Evolutionary conservation across 1,140 invertebrate genomes (phyloP).

Genomic region (Onthophagus taurus): DNA sequence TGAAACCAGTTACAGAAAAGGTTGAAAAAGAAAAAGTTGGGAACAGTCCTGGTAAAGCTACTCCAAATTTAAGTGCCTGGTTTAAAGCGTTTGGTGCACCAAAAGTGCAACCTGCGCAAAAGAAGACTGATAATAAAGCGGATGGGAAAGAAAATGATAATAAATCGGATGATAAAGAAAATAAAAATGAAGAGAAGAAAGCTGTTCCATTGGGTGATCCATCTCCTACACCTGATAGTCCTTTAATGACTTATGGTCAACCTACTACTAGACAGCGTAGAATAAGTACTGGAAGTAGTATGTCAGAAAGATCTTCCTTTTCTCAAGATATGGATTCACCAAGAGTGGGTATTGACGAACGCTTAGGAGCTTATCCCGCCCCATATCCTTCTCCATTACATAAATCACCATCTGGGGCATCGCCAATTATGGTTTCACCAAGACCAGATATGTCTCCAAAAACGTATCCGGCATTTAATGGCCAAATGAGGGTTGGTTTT

Average conservation of each 20-base stretch:
- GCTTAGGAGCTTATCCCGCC: slow-evolving; percentile 46
- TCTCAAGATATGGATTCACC: slow-evolving; percentile 64
- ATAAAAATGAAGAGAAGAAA: slow-evolving; percentile 31
- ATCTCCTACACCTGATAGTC: slow-evolving; percentile 39
- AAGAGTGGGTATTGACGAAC: slow-evolving; percentile 49
- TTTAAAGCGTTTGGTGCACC: slow-evolving; percentile 83
- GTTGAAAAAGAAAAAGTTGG: slow-evolving; percentile 15
- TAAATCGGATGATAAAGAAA: slow-evolving; percentile 12
- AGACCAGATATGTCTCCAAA: slow-evolving; percentile 47
- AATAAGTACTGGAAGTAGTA: slow-evolving; percentile 60
- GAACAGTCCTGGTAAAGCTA: slow-evolving; percentile 52
- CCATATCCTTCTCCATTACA: slow-evolving; percentile 54
- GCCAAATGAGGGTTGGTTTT: slow-evolving; percentile 64
- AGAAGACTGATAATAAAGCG: slow-evolving; percentile 35
- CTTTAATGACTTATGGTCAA: slow-evolving; percentile 41
- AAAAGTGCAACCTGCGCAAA: slow-evolving; percentile 39
- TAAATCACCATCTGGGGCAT: slow-evolving; percentile 47
- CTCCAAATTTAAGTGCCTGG: slow-evolving; percentile 81
- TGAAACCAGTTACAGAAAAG: slow-evolving; percentile 27
- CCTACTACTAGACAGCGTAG: slow-evolving; percentile 49
- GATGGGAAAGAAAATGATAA: slow-evolving; percentile 39
- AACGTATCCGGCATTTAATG: slow-evolving; percentile 53
- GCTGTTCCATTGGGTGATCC: slow-evolving; percentile 21
- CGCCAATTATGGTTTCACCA: slow-evolving; percentile 42
- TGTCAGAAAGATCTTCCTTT: slow-evolving; percentile 64